These are phyloP conservation scores for Hyppa rectilinea DNA, from an alignment of 2,888 invertebrate genomes.

Conservation along the genomic window DNA sequence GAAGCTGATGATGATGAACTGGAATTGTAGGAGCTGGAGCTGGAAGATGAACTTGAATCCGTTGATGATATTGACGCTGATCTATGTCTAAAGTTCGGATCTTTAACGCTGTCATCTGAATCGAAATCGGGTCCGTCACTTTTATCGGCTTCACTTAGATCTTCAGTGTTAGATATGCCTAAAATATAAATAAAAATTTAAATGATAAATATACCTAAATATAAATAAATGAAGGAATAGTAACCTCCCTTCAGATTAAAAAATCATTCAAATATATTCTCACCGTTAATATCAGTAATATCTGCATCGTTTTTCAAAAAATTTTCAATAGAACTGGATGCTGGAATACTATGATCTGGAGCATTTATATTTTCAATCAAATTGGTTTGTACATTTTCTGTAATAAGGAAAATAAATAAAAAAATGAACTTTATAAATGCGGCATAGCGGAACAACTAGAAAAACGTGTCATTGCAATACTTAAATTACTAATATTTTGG, in stretches of 20 bases:
- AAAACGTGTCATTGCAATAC: constrained; percentile 4
- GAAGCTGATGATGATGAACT: constrained; percentile 35
- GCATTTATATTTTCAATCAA: constrained; percentile 34
- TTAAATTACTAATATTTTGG: constrained; percentile 8
- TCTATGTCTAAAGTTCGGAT: constrained; percentile 44
- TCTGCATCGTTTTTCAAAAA: constrained; percentile 12
- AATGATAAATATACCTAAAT: constrained; percentile 9
- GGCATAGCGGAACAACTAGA: neutral
- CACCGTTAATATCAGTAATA: constrained; percentile 11
- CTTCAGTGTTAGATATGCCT: constrained; percentile 26
- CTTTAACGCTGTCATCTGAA: constrained; percentile 46
- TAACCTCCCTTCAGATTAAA: constrained; percentile 4
- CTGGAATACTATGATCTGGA: constrained; percentile 36
- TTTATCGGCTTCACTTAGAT: constrained; percentile 34
- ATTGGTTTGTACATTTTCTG: constrained; percentile 35
- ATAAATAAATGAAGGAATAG: constrained; percentile 1
- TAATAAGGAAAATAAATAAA: neutral
- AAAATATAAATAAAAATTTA: constrained; percentile 14
- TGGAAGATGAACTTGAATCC: constrained; percentile 37
- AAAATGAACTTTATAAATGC: too few relatives aligned
- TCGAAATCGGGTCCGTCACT: constrained; percentile 38
- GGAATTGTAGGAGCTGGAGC: constrained; percentile 2
- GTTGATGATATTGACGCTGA: constrained; percentile 41
- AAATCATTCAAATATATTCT: constrained; percentile 11
- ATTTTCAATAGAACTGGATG: constrained; percentile 31